Conservation (phyloP, 2,888 invertebrate genomes). For the Drosophila mulleri region DNA sequence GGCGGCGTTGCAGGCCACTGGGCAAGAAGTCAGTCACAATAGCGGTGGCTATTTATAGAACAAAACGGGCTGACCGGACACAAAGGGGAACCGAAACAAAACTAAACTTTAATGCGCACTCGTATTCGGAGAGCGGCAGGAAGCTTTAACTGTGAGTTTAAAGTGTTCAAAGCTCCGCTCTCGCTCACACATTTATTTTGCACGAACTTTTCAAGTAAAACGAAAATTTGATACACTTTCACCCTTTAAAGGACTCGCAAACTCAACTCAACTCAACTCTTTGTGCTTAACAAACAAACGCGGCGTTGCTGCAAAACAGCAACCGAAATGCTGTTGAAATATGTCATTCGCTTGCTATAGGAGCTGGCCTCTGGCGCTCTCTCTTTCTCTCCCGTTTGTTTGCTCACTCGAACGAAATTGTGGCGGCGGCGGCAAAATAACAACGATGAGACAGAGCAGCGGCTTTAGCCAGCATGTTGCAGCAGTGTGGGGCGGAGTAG, state of each 20-base stretch:
- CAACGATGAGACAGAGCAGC: constrained; percentile 67
- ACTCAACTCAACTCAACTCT: constrained; percentile 14
- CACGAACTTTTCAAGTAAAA: constrained; percentile 39
- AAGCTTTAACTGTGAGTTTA: constrained; percentile 53
- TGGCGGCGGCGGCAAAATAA: constrained; percentile 76
- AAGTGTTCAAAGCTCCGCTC: constrained; percentile 41
- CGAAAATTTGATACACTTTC: constrained; percentile 62
- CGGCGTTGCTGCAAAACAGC: constrained; percentile 20
- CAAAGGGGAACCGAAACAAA: constrained; percentile 30
- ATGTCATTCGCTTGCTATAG: constrained; percentile 60
- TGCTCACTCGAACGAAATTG: constrained; percentile 47
- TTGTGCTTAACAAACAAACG: constrained; percentile 31
- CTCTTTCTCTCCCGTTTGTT: constrained; percentile 12
- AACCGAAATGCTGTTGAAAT: constrained; percentile 63
- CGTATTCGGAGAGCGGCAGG: constrained; percentile 32
- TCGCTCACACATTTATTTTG: constrained; percentile 32
- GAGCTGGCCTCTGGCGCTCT: constrained; percentile 12
- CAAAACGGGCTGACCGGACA: constrained; percentile 29
- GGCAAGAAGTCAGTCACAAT: constrained; percentile 32
- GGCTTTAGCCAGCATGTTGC: constrained; percentile 57
- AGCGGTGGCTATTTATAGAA: constrained; percentile 59
- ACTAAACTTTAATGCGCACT: constrained; percentile 59
- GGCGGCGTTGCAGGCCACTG: constrained; percentile 38
- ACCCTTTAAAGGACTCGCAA: constrained; percentile 73
- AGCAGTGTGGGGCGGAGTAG: constrained; percentile 35